Evolutionary conservation across 2,797 vertebrate genomes (phyloP).

Genomic region (Emydoidea blandingii): DNA sequence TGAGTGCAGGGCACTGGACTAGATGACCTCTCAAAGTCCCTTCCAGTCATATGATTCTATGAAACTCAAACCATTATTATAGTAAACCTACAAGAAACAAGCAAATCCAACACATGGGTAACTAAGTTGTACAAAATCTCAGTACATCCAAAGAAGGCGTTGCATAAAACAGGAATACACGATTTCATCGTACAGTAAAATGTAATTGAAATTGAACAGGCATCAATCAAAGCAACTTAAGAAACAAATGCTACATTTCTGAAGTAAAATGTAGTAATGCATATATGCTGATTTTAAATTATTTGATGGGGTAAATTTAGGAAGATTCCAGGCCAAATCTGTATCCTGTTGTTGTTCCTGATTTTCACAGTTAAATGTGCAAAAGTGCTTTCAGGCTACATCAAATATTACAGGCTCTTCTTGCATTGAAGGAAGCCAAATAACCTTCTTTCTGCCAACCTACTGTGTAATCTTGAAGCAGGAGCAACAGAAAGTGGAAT

Average conservation of each 20-base stretch:
- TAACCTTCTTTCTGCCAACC: neutral
- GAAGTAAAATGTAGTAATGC: neutral
- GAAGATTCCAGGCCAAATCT: neutral
- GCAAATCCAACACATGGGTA: fast-evolving
- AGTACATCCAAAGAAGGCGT: fast-evolving
- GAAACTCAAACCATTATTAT: neutral
- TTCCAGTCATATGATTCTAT: too few species aligned
- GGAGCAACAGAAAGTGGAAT: neutral
- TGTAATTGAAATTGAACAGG: neutral
- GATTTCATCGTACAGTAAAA: neutral
- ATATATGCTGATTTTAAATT: neutral
- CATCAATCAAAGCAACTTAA: neutral
- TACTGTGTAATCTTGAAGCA: neutral
- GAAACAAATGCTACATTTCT: neutral
- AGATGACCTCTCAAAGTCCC: too few species aligned
- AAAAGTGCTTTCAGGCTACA: neutral
- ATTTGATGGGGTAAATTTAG: neutral
- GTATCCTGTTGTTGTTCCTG: neutral
- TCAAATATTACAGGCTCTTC: neutral
- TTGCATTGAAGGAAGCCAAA: neutral
- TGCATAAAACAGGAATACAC: neutral
- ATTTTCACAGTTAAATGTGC: neutral
- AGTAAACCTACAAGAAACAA: neutral
- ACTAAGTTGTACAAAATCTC: neutral
- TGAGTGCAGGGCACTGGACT: too few species aligned